phyloP scores from a whole-genome alignment of 2,888 invertebrate genomes.

The Andrena hattorfiana region DNA sequence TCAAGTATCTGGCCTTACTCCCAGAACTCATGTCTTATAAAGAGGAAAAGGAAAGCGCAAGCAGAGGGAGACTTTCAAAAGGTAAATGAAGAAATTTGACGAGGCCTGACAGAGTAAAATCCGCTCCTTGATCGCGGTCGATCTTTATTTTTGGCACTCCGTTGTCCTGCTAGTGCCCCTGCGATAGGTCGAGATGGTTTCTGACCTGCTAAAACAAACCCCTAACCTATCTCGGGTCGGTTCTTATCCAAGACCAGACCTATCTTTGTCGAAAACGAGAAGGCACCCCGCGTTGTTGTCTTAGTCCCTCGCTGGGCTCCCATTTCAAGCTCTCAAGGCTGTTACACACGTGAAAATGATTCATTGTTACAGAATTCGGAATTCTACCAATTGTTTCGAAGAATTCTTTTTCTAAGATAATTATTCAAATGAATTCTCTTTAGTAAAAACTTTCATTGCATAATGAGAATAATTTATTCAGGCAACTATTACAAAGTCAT shows the following conservation, averaged over 20 bases:
- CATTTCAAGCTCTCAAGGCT: slow-evolving; percentile 31
- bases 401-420: no score
- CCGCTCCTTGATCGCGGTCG: slow-evolving; percentile 38
- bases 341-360: slow-evolving; percentile 32
- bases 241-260: slow-evolving; percentile 59
- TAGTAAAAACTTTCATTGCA: no score
- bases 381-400: no score
- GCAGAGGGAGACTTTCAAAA: not conserved
- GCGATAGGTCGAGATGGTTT: slow-evolving; percentile 66
- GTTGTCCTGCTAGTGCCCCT: slow-evolving; percentile 21
- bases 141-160: slow-evolving; percentile 65
- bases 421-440: no score
- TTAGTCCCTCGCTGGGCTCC: slow-evolving; percentile 68
- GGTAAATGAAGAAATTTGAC: slow-evolving; percentile 33
- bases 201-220: slow-evolving; percentile 79
- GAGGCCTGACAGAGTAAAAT: slow-evolving; percentile 53
- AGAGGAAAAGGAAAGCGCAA: slow-evolving; percentile 22
- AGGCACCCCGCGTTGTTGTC: slow-evolving; percentile 69
- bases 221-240: slow-evolving; percentile 69
- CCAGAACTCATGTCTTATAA: not conserved
- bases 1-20: slow-evolving; percentile 30
- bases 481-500: no score
- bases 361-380: no score
- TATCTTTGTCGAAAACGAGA: slow-evolving; percentile 62
- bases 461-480: no score